Evolutionary conservation across 2,113 vertebrate genomes (phyloP).

Genomic region (Motacilla alba): DNA sequence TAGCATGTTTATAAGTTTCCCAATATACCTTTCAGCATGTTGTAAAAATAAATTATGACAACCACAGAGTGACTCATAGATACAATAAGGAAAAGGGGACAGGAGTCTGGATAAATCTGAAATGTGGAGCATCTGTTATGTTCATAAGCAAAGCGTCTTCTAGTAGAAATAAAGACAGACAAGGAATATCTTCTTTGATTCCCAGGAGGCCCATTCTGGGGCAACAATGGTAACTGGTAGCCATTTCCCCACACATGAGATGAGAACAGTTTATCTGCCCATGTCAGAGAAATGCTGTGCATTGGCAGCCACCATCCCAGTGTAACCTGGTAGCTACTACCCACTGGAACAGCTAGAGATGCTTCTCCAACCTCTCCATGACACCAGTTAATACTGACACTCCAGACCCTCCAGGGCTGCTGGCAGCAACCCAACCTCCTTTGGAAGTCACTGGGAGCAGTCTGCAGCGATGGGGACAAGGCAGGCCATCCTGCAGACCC

Average conservation of each 20-base stretch:
- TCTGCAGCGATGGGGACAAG: background rate
- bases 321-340: background rate
- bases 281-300: background rate
- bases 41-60: constrained; percentile 37
- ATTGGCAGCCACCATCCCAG: background rate
- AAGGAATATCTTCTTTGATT: background rate
- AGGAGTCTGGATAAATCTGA: background rate
- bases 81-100: background rate
- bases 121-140: background rate
- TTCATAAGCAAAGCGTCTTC: background rate
- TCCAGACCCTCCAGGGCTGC: background rate
- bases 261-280: background rate
- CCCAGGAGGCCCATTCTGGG: background rate
- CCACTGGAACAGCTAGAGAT: background rate
- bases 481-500: background rate
- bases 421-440: background rate
- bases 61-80: background rate
- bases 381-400: background rate
- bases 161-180: background rate
- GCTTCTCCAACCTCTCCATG: background rate
- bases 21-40: background rate
- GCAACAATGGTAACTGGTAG: background rate
- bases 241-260: background rate
- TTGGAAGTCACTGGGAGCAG: background rate
- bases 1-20: background rate